A percentile compares a stretch with the other conserved stretches of the same genome.
These are phyloP conservation scores for Betta splendens DNA, from an alignment of 2,797 vertebrate genomes.

Conservation along the genomic window DNA sequence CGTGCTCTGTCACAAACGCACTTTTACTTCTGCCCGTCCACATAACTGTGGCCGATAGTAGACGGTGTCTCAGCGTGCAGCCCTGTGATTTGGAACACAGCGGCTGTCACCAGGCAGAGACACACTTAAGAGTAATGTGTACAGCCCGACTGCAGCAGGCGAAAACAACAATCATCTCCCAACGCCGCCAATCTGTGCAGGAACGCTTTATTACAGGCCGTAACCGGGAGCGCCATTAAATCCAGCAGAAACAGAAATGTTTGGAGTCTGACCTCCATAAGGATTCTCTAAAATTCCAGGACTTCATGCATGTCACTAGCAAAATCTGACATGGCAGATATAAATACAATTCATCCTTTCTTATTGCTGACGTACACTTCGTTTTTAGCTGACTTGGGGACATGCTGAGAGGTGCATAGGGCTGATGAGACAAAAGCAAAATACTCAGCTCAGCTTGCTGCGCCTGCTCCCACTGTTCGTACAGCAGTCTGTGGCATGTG, in stretches of 20 bases:
- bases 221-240: slow-evolving; percentile 16
- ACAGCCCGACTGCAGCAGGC: slow-evolving; percentile 22
- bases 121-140: slow-evolving; percentile 34
- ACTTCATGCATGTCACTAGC: slow-evolving; percentile 5
- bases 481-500: slow-evolving; percentile 18
- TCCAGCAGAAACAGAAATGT: not conserved
- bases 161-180: slow-evolving; percentile 39
- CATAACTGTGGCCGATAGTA: slow-evolving; percentile 30
- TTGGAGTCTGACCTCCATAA: slow-evolving; percentile 13
- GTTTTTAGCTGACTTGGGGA: slow-evolving; percentile 61
- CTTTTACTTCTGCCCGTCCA: slow-evolving; percentile 33
- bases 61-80: slow-evolving; percentile 27
- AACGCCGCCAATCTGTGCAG: slow-evolving; percentile 27
- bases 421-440: slow-evolving; percentile 58
- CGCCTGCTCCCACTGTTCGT: slow-evolving; percentile 13
- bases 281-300: slow-evolving; percentile 2
- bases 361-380: slow-evolving; percentile 52
- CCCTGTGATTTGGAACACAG: slow-evolving; percentile 40
- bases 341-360: slow-evolving; percentile 33
- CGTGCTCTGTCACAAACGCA: slow-evolving; percentile 30
- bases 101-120: slow-evolving; percentile 22
- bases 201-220: slow-evolving; percentile 43
- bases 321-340: slow-evolving; percentile 40
- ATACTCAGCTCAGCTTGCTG: slow-evolving; percentile 53
- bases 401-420: slow-evolving; percentile 48